Conservation (phyloP, 2,113 vertebrate genomes). For the Pyrgilauda ruficollis region DNA sequence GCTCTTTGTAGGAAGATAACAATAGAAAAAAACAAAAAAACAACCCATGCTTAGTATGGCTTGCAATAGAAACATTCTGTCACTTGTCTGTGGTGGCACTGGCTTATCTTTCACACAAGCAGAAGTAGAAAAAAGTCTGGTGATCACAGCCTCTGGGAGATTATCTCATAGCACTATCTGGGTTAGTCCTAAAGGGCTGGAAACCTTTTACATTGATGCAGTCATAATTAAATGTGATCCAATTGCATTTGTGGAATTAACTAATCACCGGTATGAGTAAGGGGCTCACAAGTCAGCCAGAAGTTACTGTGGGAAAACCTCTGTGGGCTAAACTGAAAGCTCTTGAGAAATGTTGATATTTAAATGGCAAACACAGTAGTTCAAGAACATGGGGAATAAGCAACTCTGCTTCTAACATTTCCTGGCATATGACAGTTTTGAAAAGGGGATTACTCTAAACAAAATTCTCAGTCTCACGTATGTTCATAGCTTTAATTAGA, state of each 20-base stretch:
- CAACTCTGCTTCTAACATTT: conserved; percentile 49
- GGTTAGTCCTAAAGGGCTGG: not conserved
- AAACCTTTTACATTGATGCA: conserved; percentile 1
- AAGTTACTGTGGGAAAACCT: conserved; percentile 48
- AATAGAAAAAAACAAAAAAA: not conserved
- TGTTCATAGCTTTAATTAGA: conserved; percentile 54
- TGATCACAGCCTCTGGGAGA: not conserved
- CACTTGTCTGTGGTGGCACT: not conserved
- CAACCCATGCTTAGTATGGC: not conserved
- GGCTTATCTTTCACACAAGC: not conserved
- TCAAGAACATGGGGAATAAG: not conserved
- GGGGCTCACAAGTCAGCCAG: conserved; percentile 21
- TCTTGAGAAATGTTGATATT: conserved; percentile 48
- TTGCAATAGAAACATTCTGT: not conserved
- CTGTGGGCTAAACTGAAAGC: conserved; percentile 48
- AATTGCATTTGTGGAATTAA: conserved; percentile 2
- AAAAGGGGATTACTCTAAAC: conserved; percentile 61
- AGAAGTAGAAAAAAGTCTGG: not conserved
- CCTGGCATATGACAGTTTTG: conserved; percentile 59
- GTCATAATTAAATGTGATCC: conserved; percentile 49
- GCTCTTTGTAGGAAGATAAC: not conserved
- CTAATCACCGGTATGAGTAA: conserved; percentile 12
- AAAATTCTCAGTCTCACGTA: conserved; percentile 48
- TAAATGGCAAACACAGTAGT: conserved; percentile 42
- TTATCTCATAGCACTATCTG: not conserved